phyloP scores from a whole-genome alignment of 2,888 invertebrate species.

The Hemithea aestivaria region DNA sequence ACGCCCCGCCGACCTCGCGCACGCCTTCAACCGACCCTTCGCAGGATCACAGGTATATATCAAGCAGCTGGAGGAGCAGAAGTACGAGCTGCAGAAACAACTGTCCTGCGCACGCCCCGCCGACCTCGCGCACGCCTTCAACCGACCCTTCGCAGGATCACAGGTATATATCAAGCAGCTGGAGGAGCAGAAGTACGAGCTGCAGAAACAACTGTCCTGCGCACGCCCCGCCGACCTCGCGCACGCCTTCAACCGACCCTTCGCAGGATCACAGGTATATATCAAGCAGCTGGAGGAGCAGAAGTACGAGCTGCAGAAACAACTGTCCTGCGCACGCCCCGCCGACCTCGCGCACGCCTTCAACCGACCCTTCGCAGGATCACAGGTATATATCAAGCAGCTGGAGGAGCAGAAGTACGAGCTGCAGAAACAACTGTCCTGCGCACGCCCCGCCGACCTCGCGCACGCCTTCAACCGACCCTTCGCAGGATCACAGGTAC shows the following conservation, averaged over 20 bases:
- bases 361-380: conserved; percentile 84
- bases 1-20: conserved; percentile 67
- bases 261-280: conserved; percentile 85
- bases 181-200: conserved; percentile 94
- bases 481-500: conserved; percentile 85
- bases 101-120: conserved; percentile 82
- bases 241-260: conserved; percentile 81
- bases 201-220: conserved; percentile 93
- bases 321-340: conserved; percentile 83
- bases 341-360: conserved; percentile 73
- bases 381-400: conserved; percentile 90
- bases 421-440: conserved; percentile 93
- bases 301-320: conserved; percentile 94
- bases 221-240: conserved; percentile 67
- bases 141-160: conserved; percentile 85
- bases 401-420: conserved; percentile 96
- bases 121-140: conserved; percentile 73
- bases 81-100: conserved; percentile 94
- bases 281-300: conserved; percentile 97
- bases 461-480: conserved; percentile 80
- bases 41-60: conserved; percentile 86
- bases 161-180: conserved; percentile 89
- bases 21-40: conserved; percentile 82
- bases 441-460: conserved; percentile 68
- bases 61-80: conserved; percentile 95